These are phyloP conservation scores for Abrostola triplasia DNA, from an alignment of 2,888 invertebrate genomes.

Conservation along the genomic window DNA sequence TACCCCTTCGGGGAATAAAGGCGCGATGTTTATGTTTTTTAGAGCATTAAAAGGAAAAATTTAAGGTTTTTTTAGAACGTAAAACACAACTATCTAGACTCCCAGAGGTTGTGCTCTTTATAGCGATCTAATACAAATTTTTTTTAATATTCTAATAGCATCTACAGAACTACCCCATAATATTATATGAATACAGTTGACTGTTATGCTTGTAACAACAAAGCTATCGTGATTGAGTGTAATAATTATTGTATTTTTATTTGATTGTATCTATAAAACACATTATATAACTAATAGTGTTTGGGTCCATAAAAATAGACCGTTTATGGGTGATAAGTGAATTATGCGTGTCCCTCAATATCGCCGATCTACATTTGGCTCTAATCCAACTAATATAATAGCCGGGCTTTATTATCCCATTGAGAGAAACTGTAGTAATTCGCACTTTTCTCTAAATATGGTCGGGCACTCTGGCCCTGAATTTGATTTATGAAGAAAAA, in stretches of 20 bases:
- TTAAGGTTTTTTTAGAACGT: too few species aligned
- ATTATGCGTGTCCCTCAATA: conserved; percentile 61
- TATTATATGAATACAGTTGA: background rate
- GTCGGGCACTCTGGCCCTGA: conserved; percentile 28
- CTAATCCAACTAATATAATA: conserved; percentile 64
- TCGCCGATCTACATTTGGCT: conserved; percentile 66
- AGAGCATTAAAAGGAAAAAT: too few species aligned
- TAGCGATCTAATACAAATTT: too few species aligned
- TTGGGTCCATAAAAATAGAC: conserved; percentile 40
- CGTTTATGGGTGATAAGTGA: conserved; percentile 56
- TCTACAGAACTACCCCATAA: too few species aligned
- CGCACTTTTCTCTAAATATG: conserved; percentile 60
- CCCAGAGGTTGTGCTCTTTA: too few species aligned
- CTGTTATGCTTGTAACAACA: background rate
- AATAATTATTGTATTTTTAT: conserved; percentile 20
- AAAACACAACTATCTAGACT: too few species aligned
- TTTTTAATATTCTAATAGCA: too few species aligned
- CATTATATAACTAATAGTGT: conserved; percentile 22
- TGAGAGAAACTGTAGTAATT: conserved; percentile 56
- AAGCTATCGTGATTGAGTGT: conserved; percentile 1
- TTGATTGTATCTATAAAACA: conserved; percentile 8
- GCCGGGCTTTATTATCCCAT: conserved; percentile 46
- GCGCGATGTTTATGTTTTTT: too few species aligned
- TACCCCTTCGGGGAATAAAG: too few species aligned
- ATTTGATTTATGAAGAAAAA: conserved; percentile 37